Evolutionary conservation across 2,888 invertebrate genomes (phyloP), one percentile per base, ranked within the genome.

Genomic region (Apotomis betuletana): DNA sequence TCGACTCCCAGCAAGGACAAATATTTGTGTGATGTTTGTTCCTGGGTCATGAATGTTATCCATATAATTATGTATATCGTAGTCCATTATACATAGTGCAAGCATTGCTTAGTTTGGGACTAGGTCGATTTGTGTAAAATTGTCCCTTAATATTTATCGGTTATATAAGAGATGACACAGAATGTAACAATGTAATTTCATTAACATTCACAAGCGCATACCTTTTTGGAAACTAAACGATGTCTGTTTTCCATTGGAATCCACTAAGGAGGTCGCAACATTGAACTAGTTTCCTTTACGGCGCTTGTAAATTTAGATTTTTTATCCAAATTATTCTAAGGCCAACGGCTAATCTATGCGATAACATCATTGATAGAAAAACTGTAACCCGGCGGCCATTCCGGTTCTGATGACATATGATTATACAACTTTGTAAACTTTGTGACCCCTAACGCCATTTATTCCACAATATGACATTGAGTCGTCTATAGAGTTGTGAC

Each of bases 201-300:
- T 41, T 41, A 41, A 2, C 1, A 41, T 6, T 5, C 6, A 41
- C 41, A 41, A 13, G 38, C 62, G n/a, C 13, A 3, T 27, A 27
- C 36, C 12, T 41, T 64, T 64, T 44, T 15, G 44, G 3, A 64
- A 41, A 41, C 5, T 41, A 41, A 6, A 4, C 6, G 27, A 27
- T 27, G 2, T 27, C 27, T 27, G 27, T 6, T 41, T 41, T 41
- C 41, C 4, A 41, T 6, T 6, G 5, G 12, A 65, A 55, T 60
- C 54, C 15, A 59, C 65, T 12, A 61, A 65, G 54, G 41, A 71
- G 71, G 62, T 67, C 62, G 13, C 41, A 67, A 62, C 67, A 71
- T 71, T 71, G 71, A 71, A 67, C 67, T 62, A 67, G 67, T 67
- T 71, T 71, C 27, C 46, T 60, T 67, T 51, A 51, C 67, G 27